These are phyloP conservation scores for Chiroxiphia lanceolata DNA, from an alignment of 2,797 vertebrate genomes.

Conservation along the genomic window DNA sequence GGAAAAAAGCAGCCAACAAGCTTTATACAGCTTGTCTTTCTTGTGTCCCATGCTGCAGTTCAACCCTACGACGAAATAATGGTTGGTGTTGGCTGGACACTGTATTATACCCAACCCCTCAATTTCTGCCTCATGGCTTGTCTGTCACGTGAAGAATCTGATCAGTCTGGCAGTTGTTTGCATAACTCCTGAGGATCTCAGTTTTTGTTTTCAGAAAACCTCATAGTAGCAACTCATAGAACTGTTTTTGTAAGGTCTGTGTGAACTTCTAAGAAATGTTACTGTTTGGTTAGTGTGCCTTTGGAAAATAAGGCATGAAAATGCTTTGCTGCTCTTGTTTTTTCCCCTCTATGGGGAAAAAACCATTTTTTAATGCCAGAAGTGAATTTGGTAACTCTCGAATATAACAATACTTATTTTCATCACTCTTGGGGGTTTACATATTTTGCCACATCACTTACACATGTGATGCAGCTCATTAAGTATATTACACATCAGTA, in stretches of 20 bases:
- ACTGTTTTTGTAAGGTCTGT: neutral
- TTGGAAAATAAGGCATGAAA: neutral
- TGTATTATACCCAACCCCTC: neutral
- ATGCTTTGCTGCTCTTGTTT: neutral
- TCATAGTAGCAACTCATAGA: neutral
- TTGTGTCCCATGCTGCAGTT: neutral
- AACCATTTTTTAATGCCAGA: neutral
- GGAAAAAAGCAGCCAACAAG: neutral
- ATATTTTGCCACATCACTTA: neutral
- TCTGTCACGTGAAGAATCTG: neutral
- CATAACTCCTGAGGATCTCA: neutral
- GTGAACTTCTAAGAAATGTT: neutral
- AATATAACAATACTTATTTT: neutral
- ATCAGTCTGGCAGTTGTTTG: neutral
- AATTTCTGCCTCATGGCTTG: neutral
- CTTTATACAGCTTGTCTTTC: neutral
- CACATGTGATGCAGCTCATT: neutral
- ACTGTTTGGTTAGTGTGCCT: neutral
- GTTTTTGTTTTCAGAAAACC: neutral
- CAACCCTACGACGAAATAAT: neutral
- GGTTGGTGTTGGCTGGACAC: neutral
- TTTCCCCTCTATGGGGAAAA: fast-evolving
- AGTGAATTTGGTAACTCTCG: neutral
- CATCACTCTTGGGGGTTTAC: neutral
- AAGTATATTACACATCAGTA: neutral